Conservation (phyloP, 2,888 invertebrate species). For the Hyles lineata region DNA sequence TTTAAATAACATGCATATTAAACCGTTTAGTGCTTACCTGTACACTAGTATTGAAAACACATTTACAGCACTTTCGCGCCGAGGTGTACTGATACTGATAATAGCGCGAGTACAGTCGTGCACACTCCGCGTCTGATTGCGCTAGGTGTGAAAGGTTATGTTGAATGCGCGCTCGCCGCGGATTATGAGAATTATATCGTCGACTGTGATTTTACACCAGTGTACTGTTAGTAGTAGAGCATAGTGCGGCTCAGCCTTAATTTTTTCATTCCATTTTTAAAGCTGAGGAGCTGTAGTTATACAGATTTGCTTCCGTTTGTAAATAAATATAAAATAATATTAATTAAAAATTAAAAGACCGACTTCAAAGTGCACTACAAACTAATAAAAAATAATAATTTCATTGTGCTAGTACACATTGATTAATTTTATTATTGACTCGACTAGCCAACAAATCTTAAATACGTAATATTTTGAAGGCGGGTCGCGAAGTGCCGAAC, state of each 20-base stretch:
- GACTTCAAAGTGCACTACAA: too few species aligned
- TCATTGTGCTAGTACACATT: too few species aligned
- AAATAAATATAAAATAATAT: too few species aligned
- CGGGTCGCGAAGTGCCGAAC: too few species aligned
- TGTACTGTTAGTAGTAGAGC: slow-evolving; percentile 43
- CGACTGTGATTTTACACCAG: slow-evolving; percentile 70
- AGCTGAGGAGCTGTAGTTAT: background rate
- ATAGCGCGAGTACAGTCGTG: slow-evolving; percentile 30
- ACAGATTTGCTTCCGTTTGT: background rate
- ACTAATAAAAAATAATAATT: too few species aligned
- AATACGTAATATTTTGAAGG: too few species aligned
- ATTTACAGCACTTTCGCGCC: background rate
- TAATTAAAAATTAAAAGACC: too few species aligned
- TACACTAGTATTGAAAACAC: background rate
- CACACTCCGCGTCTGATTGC: slow-evolving; percentile 44
- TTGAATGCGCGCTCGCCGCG: slow-evolving; percentile 57
- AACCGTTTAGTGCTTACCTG: background rate
- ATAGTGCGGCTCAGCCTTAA: slow-evolving; percentile 55
- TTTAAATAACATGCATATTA: background rate
- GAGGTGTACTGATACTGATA: slow-evolving; percentile 20
- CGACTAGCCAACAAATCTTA: too few species aligned
- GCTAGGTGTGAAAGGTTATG: slow-evolving; percentile 81
- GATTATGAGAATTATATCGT: slow-evolving; percentile 79
- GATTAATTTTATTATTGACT: too few species aligned
- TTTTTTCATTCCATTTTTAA: background rate